Percentiles rank a stretch among this genome's conserved stretches.
Conservation (phyloP, 92 coral and sea anemone species). For the Bergia sp. region DNA sequence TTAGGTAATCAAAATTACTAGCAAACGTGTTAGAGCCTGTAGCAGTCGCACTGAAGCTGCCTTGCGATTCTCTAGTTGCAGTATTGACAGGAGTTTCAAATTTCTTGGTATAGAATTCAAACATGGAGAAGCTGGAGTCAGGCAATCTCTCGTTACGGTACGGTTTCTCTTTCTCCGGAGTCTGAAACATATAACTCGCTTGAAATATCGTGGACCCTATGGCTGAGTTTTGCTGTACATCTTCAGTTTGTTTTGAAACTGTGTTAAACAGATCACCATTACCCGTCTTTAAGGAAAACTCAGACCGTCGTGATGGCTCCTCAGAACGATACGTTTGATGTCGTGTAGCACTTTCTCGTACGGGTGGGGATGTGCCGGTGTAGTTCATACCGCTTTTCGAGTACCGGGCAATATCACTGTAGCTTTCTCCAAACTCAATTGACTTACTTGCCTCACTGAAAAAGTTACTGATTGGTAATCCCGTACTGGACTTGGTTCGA, state of each 20-base stretch:
- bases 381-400: neutral
- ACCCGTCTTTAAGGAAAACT: conserved; percentile 5
- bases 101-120: conserved; percentile 35
- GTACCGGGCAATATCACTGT: neutral
- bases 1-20: neutral
- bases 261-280: neutral
- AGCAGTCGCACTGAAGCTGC: neutral
- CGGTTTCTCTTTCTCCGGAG: conserved; percentile 58
- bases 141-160: neutral
- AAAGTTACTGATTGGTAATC: conserved; percentile 21
- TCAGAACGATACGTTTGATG: neutral
- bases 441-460: conserved; percentile 22
- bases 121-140: neutral
- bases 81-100: conserved; percentile 61
- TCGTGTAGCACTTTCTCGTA: neutral
- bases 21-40: neutral
- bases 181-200: conserved; percentile 37
- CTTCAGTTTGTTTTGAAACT: neutral
- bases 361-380: conserved; percentile 6
- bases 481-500: neutral
- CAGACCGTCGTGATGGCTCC: neutral
- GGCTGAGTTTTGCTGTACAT: conserved; percentile 44
- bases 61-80: conserved; percentile 58
- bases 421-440: neutral
- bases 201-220: conserved; percentile 31